phyloP scores from a whole-genome alignment of 2,797 vertebrate genomes.

The Sebastes variabilis region DNA sequence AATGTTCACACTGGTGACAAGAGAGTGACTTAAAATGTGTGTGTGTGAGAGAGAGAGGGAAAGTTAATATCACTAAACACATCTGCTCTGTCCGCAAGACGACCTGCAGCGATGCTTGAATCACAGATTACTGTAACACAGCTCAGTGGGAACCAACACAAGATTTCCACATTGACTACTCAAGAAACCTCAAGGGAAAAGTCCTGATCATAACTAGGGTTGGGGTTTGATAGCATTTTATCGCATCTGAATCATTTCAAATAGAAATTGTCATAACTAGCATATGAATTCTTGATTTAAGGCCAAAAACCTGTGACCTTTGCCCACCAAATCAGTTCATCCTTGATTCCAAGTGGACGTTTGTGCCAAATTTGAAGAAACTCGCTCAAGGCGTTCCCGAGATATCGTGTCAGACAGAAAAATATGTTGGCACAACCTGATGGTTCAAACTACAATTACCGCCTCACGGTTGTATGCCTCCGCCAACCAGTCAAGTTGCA shows the following conservation, averaged over 20 bases:
- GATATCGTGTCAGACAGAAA: no score
- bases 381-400: no score
- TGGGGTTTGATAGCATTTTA: neutral
- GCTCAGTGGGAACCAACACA: neutral
- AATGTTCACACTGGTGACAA: constrained; percentile 6
- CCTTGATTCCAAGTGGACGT: no score
- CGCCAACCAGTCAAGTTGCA: no score
- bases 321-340: no score
- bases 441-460: no score
- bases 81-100: constrained; percentile 20
- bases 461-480: no score
- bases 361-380: no score
- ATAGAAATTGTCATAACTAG: no score
- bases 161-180: neutral
- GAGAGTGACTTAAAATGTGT: neutral
- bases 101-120: neutral
- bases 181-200: neutral
- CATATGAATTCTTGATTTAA: no score
- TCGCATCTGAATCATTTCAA: neutral
- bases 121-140: constrained; percentile 3
- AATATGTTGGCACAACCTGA: no score
- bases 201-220: neutral
- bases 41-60: neutral
- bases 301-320: no score
- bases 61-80: neutral